Base-by-base conservation (phyloP, 2,888 invertebrate genomes). In the Amitus sp. region DNA sequence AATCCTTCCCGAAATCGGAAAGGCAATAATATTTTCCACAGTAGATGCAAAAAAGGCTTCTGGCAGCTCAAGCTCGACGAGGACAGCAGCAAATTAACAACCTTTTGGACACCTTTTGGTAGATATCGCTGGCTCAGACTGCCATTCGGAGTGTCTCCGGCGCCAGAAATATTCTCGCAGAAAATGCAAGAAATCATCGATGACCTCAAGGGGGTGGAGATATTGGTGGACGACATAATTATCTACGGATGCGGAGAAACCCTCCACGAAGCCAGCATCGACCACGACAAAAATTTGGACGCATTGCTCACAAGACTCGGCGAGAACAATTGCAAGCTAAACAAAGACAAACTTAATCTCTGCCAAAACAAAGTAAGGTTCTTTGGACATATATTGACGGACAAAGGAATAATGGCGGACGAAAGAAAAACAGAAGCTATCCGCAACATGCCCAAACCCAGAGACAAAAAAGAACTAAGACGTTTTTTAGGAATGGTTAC, bases 401-500 rank as follows among this genome's bases (percentile, higher is more conserved):
- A 10, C 2, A 20, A 55, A 5, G 55, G 55, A 2, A 5, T 55
- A 9, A 12, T 28, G 18, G 15, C 37, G 1, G 45, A 55, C 2
- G 9, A 19, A 7, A 19, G 17, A 1, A 55, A 49, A 45, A 37
- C 23, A 2, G n/a, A 23, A 7, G 55, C 49, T 0, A 55, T 48
- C 9, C 15, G 9, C 2, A 39, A 45, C 5, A 43, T 55, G 45
- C n/a, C 9, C 1, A 17, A n/a, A 2, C 49, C 55, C 7, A 19
- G 45, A 19, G 7, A 20, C n/a, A 52, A 28, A 30, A 12, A 13
- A 37, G 47, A 47, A 42, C 20, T 58, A 13, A 20, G 20, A 7
- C 19, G 58, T 9, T 37, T 52, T 20, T 20, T 51, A 5, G 52
- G 47, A 1, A 52, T 58, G 58, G 27, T 51, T 1, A 58, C 23